Evolutionary conservation across 2,113 vertebrate genomes (phyloP), one percentile per base, ranked within the genome.

Genomic region (Orthonyx spaldingii): DNA sequence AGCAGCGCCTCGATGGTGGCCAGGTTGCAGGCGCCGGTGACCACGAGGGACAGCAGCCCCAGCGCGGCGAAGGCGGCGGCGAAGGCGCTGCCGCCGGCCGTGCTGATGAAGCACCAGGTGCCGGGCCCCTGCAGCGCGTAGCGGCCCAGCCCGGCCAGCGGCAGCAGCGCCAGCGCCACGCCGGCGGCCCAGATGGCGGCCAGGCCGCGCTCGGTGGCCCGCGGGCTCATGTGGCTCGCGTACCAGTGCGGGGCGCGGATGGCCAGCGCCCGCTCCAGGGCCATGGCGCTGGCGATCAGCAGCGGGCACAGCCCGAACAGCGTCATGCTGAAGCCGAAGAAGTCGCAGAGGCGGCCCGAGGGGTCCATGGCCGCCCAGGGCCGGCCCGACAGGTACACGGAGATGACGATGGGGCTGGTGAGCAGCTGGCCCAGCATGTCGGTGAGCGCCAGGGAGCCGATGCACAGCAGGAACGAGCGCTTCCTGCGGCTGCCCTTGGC

Each of bases 31-130:
- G 91, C 98, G 65, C 99, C 93, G 6, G 99, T 99, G 39, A 99
- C 95, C 13, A 98, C 82, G 63, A 99, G 97, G 9, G 99, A 98
- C 64, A 97, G 97, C 49, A 99, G 98, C 52, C 99, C 99, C 71
- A 99, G 94, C 20, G 94, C 65, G 10, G 99, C 98, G 59, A 99
- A 99, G 22, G 98, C 97, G 23, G 98, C 97, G 80, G 99, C 98
- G 41, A 99, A 99, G 91, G 98, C 97, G 89, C 98, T 98, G 15
- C 98, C 98, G 3, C 95, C 39, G 17, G 68, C 44, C 1, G 98
- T 98, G 97, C 98, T 98, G 94, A 99, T 99, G 87, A 99, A 99
- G 97, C 99, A 99, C 99, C 99, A 99, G 1, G 99, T 99, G 28
- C 99, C 99, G 0, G 99, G 99, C 99, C 99, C 99, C 97, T 99